Percentiles rank a stretch among this genome's conserved stretches.
phyloP scores from a whole-genome alignment of 2,888 invertebrate species.

The Cataglyphis albicans region DNA sequence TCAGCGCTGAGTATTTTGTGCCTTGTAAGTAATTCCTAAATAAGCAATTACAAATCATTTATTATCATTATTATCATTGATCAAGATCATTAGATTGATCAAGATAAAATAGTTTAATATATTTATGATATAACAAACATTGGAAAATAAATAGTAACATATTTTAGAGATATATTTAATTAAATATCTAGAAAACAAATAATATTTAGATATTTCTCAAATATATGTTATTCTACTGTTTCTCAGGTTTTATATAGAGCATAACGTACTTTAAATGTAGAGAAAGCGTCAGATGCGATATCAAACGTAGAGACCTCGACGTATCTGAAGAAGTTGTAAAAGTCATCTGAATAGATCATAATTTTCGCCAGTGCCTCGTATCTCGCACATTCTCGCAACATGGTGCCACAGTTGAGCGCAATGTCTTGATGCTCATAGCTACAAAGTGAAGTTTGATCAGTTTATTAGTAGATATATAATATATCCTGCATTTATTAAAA shows the following conservation, averaged over 20 bases:
- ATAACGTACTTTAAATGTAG: slow-evolving; percentile 97
- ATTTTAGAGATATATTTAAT: not conserved
- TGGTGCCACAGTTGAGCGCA: slow-evolving; percentile 99
- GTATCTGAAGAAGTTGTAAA: slow-evolving; percentile 99
- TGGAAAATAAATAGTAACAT: not conserved
- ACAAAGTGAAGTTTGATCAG: slow-evolving; percentile 78
- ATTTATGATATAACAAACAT: slow-evolving; percentile 28
- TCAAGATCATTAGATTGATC: too few species aligned
- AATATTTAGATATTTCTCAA: slow-evolving; percentile 8
- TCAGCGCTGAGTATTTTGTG: slow-evolving; percentile 98
- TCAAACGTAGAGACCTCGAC: slow-evolving; percentile 99
- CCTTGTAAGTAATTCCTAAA: slow-evolving; percentile 95
- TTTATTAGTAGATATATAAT: not conserved
- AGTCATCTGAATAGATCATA: slow-evolving; percentile 98
- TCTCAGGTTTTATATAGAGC: slow-evolving; percentile 28
- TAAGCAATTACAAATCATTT: slow-evolving; percentile 53
- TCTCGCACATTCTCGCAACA: slow-evolving; percentile 99
- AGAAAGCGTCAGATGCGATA: slow-evolving; percentile 99
- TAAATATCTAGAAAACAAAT: not conserved
- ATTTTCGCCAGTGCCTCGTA: slow-evolving; percentile 99
- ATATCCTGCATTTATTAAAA: not conserved
- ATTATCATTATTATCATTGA: not conserved
- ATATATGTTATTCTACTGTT: slow-evolving; percentile 57
- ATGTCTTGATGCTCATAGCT: slow-evolving; percentile 99
- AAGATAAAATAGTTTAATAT: not conserved